Evolutionary conservation across 1,140 invertebrate genomes (phyloP), one percentile per base, ranked within the genome.

Genomic region (Helicoverpa zea): DNA sequence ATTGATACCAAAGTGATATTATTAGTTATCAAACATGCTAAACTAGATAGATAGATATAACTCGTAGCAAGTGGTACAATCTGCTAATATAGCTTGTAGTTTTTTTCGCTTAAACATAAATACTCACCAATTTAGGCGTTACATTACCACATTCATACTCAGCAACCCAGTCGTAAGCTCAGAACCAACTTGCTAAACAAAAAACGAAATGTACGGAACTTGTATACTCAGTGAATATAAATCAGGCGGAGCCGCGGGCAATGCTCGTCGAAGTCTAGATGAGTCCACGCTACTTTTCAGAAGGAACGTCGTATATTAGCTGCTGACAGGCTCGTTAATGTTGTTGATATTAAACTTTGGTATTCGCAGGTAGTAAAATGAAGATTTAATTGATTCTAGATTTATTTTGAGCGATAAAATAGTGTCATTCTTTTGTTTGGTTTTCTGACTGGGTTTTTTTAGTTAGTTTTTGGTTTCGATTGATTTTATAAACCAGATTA

Each of bases 201-300:
- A 76, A 75, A 76, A 76, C 10, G 12, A 76, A 76, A 63, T 52
- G 58, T 63, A 49, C 30, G 73, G 18, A 76, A 14, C 1, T 76
- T 30, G 58, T 58, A 63, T 49, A 56, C 16, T 61, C 56, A 51
- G 58, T 76, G 73, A 76, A 76, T 76, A 76, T 76, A 63, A 76
- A 76, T 76, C 73, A 76, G 73, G 23, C 43, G 35, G 14, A 30
- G 73, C 73, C 73, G 56, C 16, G 58, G 23, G 72, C 35, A 59
- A 51, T 51, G 35, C 18, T 51, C 51, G 63, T 52, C 73, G 73
- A 61, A 52, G 12, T 51, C 43, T 49, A 49, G 13, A 43, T 63
- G 16, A 76, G 63, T 63, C 58, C 47, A 63, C 47, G 43, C 43
- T 63, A 63, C 16, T 63, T 76, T 76, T 63, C 12, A 13, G 47